Evolutionary conservation across 2,888 invertebrate genomes (phyloP).

Genomic region (Fragum fragum): DNA sequence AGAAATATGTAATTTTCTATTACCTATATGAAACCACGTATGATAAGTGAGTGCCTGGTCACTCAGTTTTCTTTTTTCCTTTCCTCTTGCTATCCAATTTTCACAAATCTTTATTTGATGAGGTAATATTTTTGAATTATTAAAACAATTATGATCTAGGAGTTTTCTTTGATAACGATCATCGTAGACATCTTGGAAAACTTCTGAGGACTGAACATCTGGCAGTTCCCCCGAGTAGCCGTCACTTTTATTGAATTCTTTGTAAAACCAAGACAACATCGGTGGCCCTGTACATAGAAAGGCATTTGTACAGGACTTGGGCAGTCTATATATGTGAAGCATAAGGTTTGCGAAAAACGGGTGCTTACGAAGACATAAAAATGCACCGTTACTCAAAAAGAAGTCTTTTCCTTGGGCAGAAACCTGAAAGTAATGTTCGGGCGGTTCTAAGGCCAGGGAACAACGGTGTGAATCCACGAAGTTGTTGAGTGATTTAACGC

Average conservation of each 20-base stretch:
- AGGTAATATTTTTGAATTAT: neutral
- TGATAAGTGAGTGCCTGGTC: neutral
- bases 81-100: neutral
- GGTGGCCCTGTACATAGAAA: conserved; percentile 2
- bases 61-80: conserved; percentile 3
- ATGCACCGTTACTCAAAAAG: neutral
- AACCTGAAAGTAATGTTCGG: neutral
- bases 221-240: neutral
- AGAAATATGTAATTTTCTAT: neutral
- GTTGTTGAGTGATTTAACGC: neutral
- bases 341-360: conserved; percentile 1
- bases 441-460: neutral
- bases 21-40: neutral
- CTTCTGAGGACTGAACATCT: neutral
- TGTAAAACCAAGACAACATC: neutral
- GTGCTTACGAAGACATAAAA: neutral
- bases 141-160: neutral
- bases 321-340: neutral
- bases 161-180: neutral
- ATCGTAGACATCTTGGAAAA: conserved; percentile 9
- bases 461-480: neutral
- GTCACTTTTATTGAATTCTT: neutral
- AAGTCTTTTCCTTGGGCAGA: neutral
- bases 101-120: neutral
- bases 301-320: neutral